phyloP scores from a whole-genome alignment of 1,140 invertebrate genomes.

The Limonius californicus region DNA sequence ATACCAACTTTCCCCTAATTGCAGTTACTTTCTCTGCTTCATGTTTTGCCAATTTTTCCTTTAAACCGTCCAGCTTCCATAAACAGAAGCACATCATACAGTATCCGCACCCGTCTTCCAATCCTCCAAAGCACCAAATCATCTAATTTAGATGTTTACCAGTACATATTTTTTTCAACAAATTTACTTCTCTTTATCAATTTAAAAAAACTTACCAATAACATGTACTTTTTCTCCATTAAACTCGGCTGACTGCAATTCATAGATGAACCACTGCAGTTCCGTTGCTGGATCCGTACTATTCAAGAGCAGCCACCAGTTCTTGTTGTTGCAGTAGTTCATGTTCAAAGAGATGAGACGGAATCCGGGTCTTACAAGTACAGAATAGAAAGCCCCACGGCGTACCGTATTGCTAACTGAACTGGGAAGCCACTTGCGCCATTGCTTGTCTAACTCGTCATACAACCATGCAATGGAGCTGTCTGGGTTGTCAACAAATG shows the following conservation, averaged over 20 bases:
- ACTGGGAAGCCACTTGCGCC: constrained; percentile 85
- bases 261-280: constrained; percentile 92
- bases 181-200: too few relatives aligned
- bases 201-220: too few relatives aligned
- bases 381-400: constrained; percentile 86
- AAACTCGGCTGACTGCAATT: constrained; percentile 89
- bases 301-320: constrained; percentile 96
- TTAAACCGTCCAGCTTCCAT: too few relatives aligned
- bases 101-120: too few relatives aligned
- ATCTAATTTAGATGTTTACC: too few relatives aligned
- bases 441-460: constrained; percentile 78
- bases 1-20: too few relatives aligned
- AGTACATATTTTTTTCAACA: too few relatives aligned
- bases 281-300: constrained; percentile 94
- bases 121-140: too few relatives aligned
- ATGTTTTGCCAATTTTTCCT: too few relatives aligned
- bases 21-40: too few relatives aligned
- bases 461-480: constrained; percentile 90
- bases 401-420: constrained; percentile 79
- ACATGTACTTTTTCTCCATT: constrained; percentile 91
- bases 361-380: constrained; percentile 81
- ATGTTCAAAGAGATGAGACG: constrained; percentile 87
- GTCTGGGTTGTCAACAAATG: constrained; percentile 76
- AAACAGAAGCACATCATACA: too few relatives aligned
- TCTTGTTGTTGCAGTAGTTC: constrained; percentile 95